Evolutionary conservation across 2,113 vertebrate genomes (phyloP), one percentile per base, ranked within the genome.

Genomic region (Limanda limanda): DNA sequence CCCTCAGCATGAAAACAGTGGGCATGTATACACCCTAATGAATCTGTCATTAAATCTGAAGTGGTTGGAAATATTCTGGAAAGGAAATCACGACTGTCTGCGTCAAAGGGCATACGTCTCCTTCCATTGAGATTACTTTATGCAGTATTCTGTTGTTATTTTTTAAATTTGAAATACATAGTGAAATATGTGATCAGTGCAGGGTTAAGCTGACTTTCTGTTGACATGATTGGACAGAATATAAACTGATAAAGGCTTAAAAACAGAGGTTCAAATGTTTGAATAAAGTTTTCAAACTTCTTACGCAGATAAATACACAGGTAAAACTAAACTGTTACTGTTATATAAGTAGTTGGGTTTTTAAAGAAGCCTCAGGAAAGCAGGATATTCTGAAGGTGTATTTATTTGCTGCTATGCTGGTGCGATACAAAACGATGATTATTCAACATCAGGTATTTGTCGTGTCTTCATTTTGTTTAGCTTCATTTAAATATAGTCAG

Each of bases 11-110:
- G 81, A 80, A 79, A 79, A 62, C 76, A 69, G 55, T 65, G 57
- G 70, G 74, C 67, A 82, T 60, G 89, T 78, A 74, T 48, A 58
- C 58, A 51, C 57, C 37, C 73, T 89, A 81, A 90, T 91, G 79
- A 87, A 91, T 83, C 64, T 79, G 83, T 74, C 65, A 83, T 74
- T 63, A 86, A 77, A 67, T 87, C 81, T 74, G 67, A 72, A 66
- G 76, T 37, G 64, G 52, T 55, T 74, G 65, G 76, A 17, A 82
- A 48, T 63, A 57, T 68, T 59, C 63, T 76, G 68, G 47, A 84
- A 79, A 80, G 25, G 1, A 48, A 87, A 82, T 74, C 35, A 68
- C 0, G 40, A 42, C 40, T 12, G 40, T 42, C 40, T 42, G 11
- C 12, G 66, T 59, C 64, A 70, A 45, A 65, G 48, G 66, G 67